phyloP scores from a whole-genome alignment of 2,888 invertebrate genomes.

The Copidosoma aretas region DNA sequence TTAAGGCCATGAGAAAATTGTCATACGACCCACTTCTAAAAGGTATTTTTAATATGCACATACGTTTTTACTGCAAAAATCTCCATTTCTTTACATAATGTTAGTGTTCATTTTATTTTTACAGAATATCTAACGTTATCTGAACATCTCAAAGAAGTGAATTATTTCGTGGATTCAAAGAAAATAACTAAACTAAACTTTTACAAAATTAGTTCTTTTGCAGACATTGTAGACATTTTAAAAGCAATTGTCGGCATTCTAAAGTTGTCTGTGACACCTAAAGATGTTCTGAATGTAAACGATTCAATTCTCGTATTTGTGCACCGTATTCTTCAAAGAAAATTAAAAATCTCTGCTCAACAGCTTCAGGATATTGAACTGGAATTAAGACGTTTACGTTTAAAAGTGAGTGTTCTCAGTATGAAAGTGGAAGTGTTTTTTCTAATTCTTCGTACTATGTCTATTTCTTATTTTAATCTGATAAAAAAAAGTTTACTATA shows the following conservation, averaged over 20 bases:
- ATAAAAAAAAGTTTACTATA: too few relatives aligned
- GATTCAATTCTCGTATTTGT: not conserved
- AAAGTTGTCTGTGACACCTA: not conserved
- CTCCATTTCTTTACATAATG: too few relatives aligned
- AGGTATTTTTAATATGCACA: not conserved
- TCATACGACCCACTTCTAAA: not conserved
- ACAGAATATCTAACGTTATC: not conserved
- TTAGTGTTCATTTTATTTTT: not conserved
- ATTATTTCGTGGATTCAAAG: not conserved
- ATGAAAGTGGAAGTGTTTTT: too few relatives aligned
- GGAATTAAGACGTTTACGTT: slow-evolving; percentile 15
- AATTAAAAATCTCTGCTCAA: slow-evolving; percentile 1
- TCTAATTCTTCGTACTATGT: too few relatives aligned
- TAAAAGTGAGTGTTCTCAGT: slow-evolving; percentile 13
- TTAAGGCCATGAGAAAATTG: not conserved
- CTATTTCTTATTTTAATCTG: too few relatives aligned
- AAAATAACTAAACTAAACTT: not conserved
- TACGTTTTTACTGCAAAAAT: not conserved
- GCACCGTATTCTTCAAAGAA: not conserved
- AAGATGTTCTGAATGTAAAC: too few relatives aligned
- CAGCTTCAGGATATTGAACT: slow-evolving; percentile 1
- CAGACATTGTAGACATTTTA: not conserved
- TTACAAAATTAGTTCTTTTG: too few relatives aligned
- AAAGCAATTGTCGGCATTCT: not conserved
- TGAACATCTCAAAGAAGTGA: too few relatives aligned